Evolutionary conservation across 2,113 vertebrate species (phyloP).

Genomic region (Carlito syrichta): DNA sequence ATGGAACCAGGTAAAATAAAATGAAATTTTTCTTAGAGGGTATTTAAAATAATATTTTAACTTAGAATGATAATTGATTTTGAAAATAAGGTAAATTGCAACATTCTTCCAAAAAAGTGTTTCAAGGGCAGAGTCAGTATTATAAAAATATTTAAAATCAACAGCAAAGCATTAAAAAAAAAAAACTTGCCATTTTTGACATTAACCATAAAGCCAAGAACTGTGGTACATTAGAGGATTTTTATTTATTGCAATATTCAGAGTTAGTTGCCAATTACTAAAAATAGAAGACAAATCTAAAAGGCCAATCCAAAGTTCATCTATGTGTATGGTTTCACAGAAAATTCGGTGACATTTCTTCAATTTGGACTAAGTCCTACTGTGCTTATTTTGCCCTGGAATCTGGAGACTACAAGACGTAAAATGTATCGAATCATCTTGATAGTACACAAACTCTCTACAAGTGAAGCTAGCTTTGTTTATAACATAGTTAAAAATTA

Average conservation of each 20-base stretch:
- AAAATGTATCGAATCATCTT: neutral
- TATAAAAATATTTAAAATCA: neutral
- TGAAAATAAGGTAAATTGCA: constrained; percentile 10
- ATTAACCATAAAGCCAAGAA: neutral
- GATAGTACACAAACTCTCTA: neutral
- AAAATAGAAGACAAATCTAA: neutral
- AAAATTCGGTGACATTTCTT: neutral
- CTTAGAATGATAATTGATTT: constrained; percentile 1
- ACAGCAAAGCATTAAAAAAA: neutral
- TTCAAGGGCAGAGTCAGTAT: neutral
- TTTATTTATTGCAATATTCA: neutral
- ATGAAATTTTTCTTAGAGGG: neutral
- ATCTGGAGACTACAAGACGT: neutral
- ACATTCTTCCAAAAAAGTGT: neutral
- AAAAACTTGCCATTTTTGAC: neutral
- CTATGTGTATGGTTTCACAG: neutral
- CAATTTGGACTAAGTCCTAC: neutral
- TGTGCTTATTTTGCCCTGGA: neutral
- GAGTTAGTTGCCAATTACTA: neutral
- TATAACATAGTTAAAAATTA: neutral
- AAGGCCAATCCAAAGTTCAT: neutral
- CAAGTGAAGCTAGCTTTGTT: neutral
- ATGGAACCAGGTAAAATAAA: neutral
- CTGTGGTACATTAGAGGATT: neutral
- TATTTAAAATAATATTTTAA: constrained; percentile 22